Evolutionary conservation across 2,797 vertebrate species (phyloP).

Genomic region (Hephaestus fuliginosus): DNA sequence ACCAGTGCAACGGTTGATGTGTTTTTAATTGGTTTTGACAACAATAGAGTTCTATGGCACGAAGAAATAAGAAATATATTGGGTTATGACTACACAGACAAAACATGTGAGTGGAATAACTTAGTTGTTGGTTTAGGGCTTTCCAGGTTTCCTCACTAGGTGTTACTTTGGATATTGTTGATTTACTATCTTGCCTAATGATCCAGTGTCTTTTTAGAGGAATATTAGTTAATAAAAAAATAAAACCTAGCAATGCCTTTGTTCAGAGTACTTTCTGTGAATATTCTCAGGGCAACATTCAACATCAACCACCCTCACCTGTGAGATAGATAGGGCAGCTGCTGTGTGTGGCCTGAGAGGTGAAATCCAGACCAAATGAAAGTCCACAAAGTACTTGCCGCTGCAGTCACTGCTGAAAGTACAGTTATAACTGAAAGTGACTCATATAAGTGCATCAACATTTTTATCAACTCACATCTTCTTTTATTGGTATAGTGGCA

Average conservation of each 20-base stretch:
- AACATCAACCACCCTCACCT: not conserved
- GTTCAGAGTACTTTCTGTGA: not conserved
- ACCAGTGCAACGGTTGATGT: not conserved
- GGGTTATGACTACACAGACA: too few species aligned
- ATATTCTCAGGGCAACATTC: not conserved
- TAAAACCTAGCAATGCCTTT: not conserved
- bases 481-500: not conserved
- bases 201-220: too few species aligned
- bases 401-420: not conserved
- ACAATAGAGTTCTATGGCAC: not conserved
- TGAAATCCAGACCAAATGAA: not conserved
- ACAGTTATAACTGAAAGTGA: not conserved
- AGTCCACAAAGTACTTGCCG: not conserved
- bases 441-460: not conserved
- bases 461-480: not conserved
- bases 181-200: not conserved
- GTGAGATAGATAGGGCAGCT: slow-evolving; percentile 1
- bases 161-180: not conserved
- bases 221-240: not conserved
- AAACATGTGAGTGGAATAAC: not conserved
- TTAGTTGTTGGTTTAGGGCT: not conserved
- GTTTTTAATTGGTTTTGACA: not conserved
- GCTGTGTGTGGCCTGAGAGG: slow-evolving; percentile 6
- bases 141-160: not conserved
- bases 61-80: not conserved